Percentiles rank a stretch among this genome's conserved stretches.
These are phyloP conservation scores for Drosophila mauritiana DNA, from an alignment of 1,140 invertebrate genomes.

Conservation along the genomic window DNA sequence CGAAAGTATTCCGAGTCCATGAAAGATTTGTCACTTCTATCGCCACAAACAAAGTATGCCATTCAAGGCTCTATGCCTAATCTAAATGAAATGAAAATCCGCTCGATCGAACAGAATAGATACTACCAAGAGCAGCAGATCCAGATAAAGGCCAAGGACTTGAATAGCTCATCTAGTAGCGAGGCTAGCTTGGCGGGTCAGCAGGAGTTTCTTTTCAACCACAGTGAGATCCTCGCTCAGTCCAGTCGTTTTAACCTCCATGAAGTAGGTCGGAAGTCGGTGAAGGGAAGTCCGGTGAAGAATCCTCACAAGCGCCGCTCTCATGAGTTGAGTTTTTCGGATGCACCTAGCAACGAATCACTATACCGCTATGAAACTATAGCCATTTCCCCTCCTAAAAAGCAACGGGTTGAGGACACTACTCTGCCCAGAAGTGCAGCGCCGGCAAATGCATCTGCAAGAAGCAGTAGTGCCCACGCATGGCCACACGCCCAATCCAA, in stretches of 20 bases:
- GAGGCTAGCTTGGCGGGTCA: slow-evolving; percentile 59
- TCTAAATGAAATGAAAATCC: slow-evolving; percentile 77
- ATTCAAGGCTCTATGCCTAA: slow-evolving; percentile 84
- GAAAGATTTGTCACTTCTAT: slow-evolving; percentile 69
- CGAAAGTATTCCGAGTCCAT: slow-evolving; percentile 82
- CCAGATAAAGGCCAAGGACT: slow-evolving; percentile 14
- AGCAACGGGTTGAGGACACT: slow-evolving; percentile 55
- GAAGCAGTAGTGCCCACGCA: slow-evolving; percentile 31
- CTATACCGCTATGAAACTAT: slow-evolving; percentile 39
- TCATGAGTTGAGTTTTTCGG: slow-evolving; percentile 69
- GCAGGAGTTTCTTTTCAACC: slow-evolving; percentile 69
- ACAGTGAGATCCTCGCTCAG: slow-evolving; percentile 81
- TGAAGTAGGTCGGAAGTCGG: slow-evolving; percentile 63
- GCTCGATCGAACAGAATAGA: slow-evolving; percentile 82
- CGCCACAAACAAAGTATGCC: slow-evolving; percentile 56
- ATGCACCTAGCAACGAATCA: slow-evolving; percentile 71
- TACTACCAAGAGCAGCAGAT: slow-evolving; percentile 67
- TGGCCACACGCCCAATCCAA: slow-evolving; percentile 66
- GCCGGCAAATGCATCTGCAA: slow-evolving; percentile 53
- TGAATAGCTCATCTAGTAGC: slow-evolving; percentile 59
- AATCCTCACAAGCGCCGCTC: slow-evolving; percentile 64
- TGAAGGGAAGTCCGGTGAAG: slow-evolving; percentile 30
- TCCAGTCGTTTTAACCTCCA: slow-evolving; percentile 82
- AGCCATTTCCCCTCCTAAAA: slow-evolving; percentile 70
- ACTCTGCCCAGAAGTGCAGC: slow-evolving; percentile 8